Evolutionary conservation across 2,113 vertebrate species (phyloP), one percentile per base, ranked within the genome.

Genomic region (Chitala chitala): DNA sequence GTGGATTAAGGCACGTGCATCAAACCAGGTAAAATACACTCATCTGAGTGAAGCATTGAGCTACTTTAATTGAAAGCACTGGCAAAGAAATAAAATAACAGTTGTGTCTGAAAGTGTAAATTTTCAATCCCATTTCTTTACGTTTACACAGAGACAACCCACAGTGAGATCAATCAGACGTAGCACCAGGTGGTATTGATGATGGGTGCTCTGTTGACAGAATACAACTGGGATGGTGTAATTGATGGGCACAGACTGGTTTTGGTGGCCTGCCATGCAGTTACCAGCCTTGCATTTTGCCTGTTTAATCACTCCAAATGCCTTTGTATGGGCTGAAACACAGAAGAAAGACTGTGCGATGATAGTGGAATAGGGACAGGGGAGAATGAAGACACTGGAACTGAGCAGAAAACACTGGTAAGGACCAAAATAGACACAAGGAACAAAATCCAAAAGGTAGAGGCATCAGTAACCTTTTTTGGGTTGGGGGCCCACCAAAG

Each of bases 81-180:
- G 2, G 6, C 38, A 29, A 26, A 26, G n/a, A 10, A 7, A 20
- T 54, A 4, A 59, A 4, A 15, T 26, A 33, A 59, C 24, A 59
- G 15, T 9, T 1, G 13, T 31, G 20, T 26, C 13, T 1, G 56
- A 0, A 15, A 13, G 15, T 8, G 1, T 10, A 5, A 6, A 20
- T 26, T 12, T 26, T 66, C 40, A 38, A 10, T 9, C 0, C 51
- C 4, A 17, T n/a, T 5, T 3, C 4, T 54, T 54, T 4, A 12
- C 42, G 22, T 6, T 8, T 38, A 46, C 38, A 26, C 71, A 72
- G 38, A 38, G 58, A 40, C 71, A 72, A 55, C 71, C 71, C 10
- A 59, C 38, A 9, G 38, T 31, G 38, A 72, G 13, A 55, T 22
- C 31, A 55, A 72, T 26, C 5, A 17, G 12, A 24, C 26, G 13